Percentiles rank a stretch among this genome's conserved stretches.
Conservation (phyloP, 2,888 invertebrate species). For the Hyles lineata region DNA sequence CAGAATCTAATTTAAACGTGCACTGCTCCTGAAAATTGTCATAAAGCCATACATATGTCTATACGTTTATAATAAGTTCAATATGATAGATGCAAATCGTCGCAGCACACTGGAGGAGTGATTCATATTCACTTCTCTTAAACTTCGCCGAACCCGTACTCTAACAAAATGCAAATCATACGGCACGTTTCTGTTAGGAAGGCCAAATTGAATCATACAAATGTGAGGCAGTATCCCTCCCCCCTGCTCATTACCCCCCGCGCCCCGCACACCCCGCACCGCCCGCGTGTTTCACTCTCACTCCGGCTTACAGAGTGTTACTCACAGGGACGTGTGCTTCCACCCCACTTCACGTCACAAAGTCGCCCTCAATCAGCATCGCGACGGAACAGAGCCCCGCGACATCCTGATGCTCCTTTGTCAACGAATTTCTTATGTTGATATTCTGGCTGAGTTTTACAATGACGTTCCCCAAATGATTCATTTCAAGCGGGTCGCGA, state of each 20-base stretch:
- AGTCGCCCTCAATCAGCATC: not conserved
- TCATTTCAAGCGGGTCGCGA: not conserved
- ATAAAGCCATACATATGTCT: too few relatives aligned
- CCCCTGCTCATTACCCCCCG: not conserved
- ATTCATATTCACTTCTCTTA: not conserved
- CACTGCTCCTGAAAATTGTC: too few relatives aligned
- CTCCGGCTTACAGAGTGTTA: not conserved
- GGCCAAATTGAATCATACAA: constrained; percentile 12
- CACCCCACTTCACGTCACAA: not conserved
- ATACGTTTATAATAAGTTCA: too few relatives aligned
- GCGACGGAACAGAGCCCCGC: too few relatives aligned
- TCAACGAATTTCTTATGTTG: too few relatives aligned
- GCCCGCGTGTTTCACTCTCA: not conserved
- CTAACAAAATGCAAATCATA: constrained; percentile 4
- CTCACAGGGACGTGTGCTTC: not conserved
- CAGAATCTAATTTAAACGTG: too few relatives aligned
- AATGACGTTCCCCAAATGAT: not conserved
- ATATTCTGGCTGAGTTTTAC: too few relatives aligned
- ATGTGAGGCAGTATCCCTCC: not conserved
- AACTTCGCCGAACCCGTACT: not conserved
- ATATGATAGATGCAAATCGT: too few relatives aligned
- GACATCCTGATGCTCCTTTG: not conserved
- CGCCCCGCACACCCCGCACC: not conserved
- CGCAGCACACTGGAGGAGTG: too few relatives aligned
- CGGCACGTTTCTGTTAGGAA: not conserved